Conservation (phyloP, 2,113 vertebrate genomes). For the Caretta caretta region DNA sequence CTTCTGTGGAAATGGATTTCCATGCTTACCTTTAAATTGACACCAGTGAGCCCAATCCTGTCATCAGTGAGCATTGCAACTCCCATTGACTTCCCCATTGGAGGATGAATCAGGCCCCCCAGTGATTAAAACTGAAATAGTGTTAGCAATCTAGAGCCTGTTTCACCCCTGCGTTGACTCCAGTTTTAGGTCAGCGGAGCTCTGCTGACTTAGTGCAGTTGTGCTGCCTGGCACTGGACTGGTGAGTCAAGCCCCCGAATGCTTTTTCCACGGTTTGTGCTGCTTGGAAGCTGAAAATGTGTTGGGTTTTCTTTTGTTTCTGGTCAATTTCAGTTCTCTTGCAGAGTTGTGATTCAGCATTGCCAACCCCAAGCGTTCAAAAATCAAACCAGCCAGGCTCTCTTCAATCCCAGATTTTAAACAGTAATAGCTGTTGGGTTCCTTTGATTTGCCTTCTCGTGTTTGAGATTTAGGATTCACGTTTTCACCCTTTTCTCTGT, state of each 20-base stretch:
- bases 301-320: background rate
- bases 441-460: background rate
- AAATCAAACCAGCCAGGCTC: background rate
- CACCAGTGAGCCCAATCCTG: background rate
- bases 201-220: background rate
- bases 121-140: background rate
- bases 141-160: background rate
- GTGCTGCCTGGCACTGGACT: background rate
- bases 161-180: background rate
- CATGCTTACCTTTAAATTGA: background rate
- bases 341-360: background rate
- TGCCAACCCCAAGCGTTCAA: background rate
- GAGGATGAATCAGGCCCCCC: too few species aligned
- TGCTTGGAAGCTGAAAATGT: background rate
- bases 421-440: too few species aligned
- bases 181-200: too few species aligned
- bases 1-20: background rate
- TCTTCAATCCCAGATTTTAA: background rate
- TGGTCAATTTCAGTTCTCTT: background rate
- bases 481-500: background rate
- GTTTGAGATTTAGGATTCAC: background rate
- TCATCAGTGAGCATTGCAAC: too few species aligned
- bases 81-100: background rate
- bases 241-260: background rate
- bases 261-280: background rate